Evolutionary conservation across 1,140 invertebrate species (phyloP), one percentile per base, ranked within the genome.

Genomic region (Hycleus phaleratus): DNA sequence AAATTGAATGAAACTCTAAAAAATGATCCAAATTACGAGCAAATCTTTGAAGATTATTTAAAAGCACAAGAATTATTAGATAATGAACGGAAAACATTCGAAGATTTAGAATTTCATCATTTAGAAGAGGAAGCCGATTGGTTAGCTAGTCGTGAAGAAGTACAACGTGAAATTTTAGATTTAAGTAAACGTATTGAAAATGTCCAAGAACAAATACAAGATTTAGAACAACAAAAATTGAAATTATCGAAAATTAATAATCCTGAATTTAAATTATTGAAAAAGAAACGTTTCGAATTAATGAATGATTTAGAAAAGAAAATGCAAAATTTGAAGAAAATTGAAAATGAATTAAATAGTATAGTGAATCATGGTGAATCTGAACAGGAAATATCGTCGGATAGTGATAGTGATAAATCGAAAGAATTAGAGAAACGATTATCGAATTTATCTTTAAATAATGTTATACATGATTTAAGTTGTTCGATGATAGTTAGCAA

Each of bases 51-150:
- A 66, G 81, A 83, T 63, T 74, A 83, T 40, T 72, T 82, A 51
- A 77, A 82, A 56, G 79, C 85, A 24, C 83, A 84, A 60, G 85
- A 89, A 56, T 75, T 80, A 2, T 68, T 88, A 11, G 86, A 88
- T 55, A 84, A 83, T 56, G 86, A 89, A 65, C 81, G 80, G 7
- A 88, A 93, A 77, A 81, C 86, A 38, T 95, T 90, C 71, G 93
- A 97, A 74, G 93, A 96, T 73, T 76, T 94, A 11, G 93, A 97
- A 74, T 97, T 96, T 74, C 89, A 92, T 69, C 89, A 95, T 72
- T 79, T 96, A 55, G 94, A 97, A 75, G 90, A 91, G 68, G 89
- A 93, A 71, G 89, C 90, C 1, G 88, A 90, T 70, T 79, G 84
- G 79, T 78, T 88, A 51, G 85, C 86, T n/a, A 84, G 83, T 10